A percentile compares a stretch with the other conserved stretches of the same genome.
Evolutionary conservation across 2,113 vertebrate species (phyloP).

Genomic region (Mus pahari): DNA sequence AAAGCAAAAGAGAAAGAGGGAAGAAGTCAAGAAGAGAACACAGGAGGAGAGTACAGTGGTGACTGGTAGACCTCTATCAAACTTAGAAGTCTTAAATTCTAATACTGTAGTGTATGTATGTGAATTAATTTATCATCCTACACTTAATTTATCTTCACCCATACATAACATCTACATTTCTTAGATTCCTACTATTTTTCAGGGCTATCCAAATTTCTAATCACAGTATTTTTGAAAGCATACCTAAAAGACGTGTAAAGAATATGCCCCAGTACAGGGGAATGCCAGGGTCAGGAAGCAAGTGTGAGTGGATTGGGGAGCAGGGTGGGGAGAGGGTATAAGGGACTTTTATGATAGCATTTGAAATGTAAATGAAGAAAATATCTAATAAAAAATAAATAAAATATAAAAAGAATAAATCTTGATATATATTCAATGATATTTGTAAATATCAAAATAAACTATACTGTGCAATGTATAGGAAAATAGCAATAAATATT

Average conservation of each 20-base stretch:
- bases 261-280: no score
- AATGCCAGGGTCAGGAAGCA: no score
- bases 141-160: neutral
- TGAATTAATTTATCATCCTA: neutral
- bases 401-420: neutral
- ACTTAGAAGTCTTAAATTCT: neutral
- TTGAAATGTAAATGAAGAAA: no score
- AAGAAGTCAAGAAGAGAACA: no score
- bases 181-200: neutral
- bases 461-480: neutral
- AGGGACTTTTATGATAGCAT: no score
- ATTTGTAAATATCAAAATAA: neutral
- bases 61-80: neutral
- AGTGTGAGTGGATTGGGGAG: no score
- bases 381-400: no score
- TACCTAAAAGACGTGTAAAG: neutral
- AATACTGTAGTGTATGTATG: neutral
- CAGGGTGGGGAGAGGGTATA: no score
- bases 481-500: neutral
- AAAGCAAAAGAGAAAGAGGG: neutral
- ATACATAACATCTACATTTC: neutral
- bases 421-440: neutral
- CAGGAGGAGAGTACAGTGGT: no score
- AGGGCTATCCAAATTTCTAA: neutral
- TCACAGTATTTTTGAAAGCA: neutral